Conservation (phyloP, 2,888 invertebrate species). For the Cephus rjabovi region DNA sequence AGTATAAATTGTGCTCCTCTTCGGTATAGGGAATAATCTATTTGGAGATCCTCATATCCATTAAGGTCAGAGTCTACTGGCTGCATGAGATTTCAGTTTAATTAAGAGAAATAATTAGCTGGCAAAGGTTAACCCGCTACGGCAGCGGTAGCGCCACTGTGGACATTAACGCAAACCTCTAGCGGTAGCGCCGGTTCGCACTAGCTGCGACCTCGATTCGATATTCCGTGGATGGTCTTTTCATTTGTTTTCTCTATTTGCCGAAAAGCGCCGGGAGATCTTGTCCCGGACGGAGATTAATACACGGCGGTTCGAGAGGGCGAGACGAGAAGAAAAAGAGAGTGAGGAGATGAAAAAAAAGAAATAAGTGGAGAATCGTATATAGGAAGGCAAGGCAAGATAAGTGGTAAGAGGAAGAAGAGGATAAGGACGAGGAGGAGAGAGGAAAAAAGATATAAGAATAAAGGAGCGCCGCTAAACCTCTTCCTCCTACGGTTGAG, state of each 20-base stretch:
- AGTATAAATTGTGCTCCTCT: not conserved
- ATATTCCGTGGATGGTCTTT: not conserved
- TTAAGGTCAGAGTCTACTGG: constrained; percentile 4
- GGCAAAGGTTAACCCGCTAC: constrained; percentile 28
- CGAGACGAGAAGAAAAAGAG: not conserved
- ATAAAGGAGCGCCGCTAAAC: not conserved
- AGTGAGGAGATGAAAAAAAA: constrained; percentile 3
- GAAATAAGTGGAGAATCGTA: not conserved
- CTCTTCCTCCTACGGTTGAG: constrained; percentile 2
- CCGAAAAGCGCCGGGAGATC: not conserved
- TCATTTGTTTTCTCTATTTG: not conserved
- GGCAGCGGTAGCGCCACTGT: not conserved
- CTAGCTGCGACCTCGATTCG: not conserved
- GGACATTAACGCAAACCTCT: not conserved
- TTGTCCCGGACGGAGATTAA: not conserved
- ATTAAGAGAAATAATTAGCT: constrained; percentile 56
- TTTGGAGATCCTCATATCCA: not conserved
- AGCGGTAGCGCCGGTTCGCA: not conserved
- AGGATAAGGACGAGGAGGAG: not conserved
- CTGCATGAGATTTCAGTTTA: constrained; percentile 49
- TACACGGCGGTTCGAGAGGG: not conserved
- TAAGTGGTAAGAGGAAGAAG: not conserved
- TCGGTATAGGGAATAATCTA: not conserved
- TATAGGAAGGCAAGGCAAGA: not conserved
- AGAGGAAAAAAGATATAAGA: constrained; percentile 1